Evolutionary conservation across 2,113 vertebrate species (phyloP).

Genomic region (Myotis lucifugus): DNA sequence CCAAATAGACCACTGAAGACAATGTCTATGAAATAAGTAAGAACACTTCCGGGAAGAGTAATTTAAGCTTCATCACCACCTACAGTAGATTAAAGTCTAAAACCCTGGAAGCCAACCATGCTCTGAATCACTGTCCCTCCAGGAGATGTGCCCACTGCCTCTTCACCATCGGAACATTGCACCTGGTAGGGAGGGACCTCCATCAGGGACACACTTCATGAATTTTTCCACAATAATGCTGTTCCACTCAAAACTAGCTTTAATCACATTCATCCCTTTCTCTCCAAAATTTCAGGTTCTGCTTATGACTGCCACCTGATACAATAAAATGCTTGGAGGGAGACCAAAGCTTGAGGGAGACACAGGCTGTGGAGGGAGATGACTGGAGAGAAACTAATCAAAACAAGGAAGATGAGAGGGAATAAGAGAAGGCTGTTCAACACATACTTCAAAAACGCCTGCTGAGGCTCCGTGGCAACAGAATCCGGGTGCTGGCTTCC

Average conservation of each 20-base stretch:
- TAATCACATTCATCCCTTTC: neutral
- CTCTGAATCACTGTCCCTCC: neutral
- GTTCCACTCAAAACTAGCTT: neutral
- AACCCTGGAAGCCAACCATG: neutral
- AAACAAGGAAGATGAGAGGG: slow-evolving; percentile 14
- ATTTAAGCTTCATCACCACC: slow-evolving; percentile 2
- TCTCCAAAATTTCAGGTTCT: slow-evolving; percentile 10
- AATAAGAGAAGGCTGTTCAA: neutral
- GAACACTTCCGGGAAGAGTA: slow-evolving; percentile 44
- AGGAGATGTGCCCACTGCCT: neutral
- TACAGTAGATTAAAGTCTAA: neutral
- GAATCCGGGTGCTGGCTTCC: neutral
- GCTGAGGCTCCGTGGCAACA: neutral
- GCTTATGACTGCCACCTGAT: neutral
- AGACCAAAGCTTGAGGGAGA: neutral
- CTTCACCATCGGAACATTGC: neutral
- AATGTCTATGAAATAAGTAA: slow-evolving; percentile 62
- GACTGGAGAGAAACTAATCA: slow-evolving; percentile 12
- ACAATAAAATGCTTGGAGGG: neutral
- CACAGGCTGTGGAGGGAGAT: neutral
- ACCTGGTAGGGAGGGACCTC: neutral
- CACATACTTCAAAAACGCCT: neutral
- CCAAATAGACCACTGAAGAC: slow-evolving; percentile 45
- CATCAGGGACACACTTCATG: neutral
- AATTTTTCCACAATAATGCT: neutral